Evolutionary conservation across 2,113 vertebrate species (phyloP), one percentile per base, ranked within the genome.

Genomic region (Corapipo altera): DNA sequence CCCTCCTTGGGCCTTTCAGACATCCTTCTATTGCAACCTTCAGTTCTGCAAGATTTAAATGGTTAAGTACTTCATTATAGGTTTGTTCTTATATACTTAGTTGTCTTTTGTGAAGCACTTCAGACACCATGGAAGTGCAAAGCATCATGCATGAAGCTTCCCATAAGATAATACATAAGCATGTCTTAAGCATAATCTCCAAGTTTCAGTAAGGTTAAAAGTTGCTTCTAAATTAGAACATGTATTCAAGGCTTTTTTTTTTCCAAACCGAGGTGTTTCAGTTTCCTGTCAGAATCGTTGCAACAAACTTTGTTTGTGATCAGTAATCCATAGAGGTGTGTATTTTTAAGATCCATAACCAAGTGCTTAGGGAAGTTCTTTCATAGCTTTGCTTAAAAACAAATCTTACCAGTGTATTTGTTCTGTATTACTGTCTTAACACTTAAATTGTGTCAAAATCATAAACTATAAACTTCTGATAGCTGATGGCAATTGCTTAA

Each of bases 41-140:
- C 95, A 96, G 93, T 97, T 97, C 96, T 97, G 93, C 96, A 97
- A 96, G 96, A 96, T 84, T 41, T 86, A 85, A 92, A 78, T 16
- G 11, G 85, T 88, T 81, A 74, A 87, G 54, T 96, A 93, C 83
- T 95, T 91, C 88, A 84, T 74, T 84, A 69, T 88, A 91, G 75
- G 52, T 96, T 95, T 94, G 35, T 81, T 96, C 81, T 95, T 88
- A 62, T 61, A 93, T 81, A 84, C 88, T 94, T 89, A 62, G 82
- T 94, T 97, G 86, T 92, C 84, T 95, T 82, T 95, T 39, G 88
- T 96, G 89, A 85, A 87, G 95, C 95, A 82, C 91, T 97, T 94
- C 66, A 0, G 51, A 54, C 74, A 57, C 57, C 62, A 4, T 41
- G 46, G 89, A 96, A 96, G 95, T 94, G 95, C 89, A 85, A 78